A percentile compares a stretch with the other conserved stretches of the same genome.
Evolutionary conservation across 2,888 invertebrate species (phyloP).

Genomic region (Aelia acuminata): DNA sequence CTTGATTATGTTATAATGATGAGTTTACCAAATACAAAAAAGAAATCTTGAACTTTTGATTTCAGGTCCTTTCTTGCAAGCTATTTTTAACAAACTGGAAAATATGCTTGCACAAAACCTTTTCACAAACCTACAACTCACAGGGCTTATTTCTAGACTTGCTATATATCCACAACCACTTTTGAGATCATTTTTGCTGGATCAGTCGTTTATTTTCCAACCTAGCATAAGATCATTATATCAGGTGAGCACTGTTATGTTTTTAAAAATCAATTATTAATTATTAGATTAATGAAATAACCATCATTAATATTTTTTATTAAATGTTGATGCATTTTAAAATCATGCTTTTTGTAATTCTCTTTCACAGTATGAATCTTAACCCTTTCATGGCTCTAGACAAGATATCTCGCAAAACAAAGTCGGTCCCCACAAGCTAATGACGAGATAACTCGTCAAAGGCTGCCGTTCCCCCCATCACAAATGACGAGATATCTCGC

Average conservation of each 20-base stretch:
- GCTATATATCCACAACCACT: constrained; percentile 92
- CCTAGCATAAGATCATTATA: constrained; percentile 92
- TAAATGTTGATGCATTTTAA: too few relatives aligned
- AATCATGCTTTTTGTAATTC: too few relatives aligned
- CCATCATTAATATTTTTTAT: not conserved
- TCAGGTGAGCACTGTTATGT: constrained; percentile 76
- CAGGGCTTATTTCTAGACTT: constrained; percentile 87
- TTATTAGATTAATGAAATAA: not conserved
- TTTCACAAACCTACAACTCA: constrained; percentile 88
- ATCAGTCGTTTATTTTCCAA: constrained; percentile 87
- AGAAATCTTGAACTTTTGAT: constrained; percentile 20
- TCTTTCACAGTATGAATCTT: too few relatives aligned
- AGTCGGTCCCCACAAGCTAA: too few relatives aligned
- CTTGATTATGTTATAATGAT: too few relatives aligned
- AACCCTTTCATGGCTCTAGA: too few relatives aligned
- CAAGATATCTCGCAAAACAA: too few relatives aligned
- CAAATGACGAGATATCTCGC: too few relatives aligned
- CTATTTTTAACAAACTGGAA: constrained; percentile 85
- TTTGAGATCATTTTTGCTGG: constrained; percentile 87
- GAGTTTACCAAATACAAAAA: too few relatives aligned
- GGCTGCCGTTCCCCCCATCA: too few relatives aligned
- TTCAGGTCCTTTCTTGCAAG: constrained; percentile 84
- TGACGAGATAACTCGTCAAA: too few relatives aligned
- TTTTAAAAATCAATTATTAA: not conserved
- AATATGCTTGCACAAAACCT: constrained; percentile 87